Conservation (phyloP, 2,113 vertebrate genomes). For the Myocastor coypus region DNA sequence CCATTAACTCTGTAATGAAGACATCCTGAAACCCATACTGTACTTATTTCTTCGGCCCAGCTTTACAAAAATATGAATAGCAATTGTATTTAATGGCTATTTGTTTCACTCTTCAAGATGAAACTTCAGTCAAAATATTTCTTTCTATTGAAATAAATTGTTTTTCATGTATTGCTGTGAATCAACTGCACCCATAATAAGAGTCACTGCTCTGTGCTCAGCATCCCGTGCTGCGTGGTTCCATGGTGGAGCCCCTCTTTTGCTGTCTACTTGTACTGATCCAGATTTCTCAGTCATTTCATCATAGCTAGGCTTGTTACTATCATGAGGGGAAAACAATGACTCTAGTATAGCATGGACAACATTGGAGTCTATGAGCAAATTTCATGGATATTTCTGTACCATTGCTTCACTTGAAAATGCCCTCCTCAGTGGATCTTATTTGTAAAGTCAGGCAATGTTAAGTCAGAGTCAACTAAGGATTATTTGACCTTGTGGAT, state of each 20-base stretch:
- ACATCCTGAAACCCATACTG: background rate
- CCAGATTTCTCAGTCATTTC: background rate
- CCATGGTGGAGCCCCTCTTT: background rate
- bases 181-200: background rate
- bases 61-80: background rate
- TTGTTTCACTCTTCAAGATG: background rate
- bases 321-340: background rate
- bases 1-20: background rate
- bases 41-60: background rate
- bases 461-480: conserved; percentile 22
- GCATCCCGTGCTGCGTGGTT: background rate
- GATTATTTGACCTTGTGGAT: conserved; percentile 52
- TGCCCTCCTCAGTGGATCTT: background rate
- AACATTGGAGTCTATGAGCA: conserved; percentile 13
- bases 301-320: background rate
- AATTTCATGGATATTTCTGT: conserved; percentile 38
- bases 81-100: background rate
- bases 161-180: background rate
- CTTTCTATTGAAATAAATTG: background rate
- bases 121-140: background rate
- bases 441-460: conserved; percentile 45
- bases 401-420: conserved; percentile 6
- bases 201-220: background rate
- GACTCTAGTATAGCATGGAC: background rate
- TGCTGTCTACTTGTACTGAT: background rate